Base-by-base conservation (phyloP, 1,140 invertebrate genomes). In the Zaprionus ornatus region DNA sequence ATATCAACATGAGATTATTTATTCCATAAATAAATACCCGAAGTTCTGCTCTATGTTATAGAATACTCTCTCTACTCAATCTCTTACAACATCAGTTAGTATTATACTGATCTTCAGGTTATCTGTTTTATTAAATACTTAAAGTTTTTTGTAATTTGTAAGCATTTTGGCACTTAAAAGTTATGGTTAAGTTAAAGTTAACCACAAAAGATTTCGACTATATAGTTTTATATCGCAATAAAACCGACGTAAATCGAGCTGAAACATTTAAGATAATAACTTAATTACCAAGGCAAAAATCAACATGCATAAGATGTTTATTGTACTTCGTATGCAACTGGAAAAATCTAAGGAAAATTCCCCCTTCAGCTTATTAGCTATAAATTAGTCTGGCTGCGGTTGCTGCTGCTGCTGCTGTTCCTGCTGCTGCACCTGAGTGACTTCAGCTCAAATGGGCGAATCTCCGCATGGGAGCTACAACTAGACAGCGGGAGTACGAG, bases 381-480 rank as follows among this genome's bases (percentile, higher is more conserved):
- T 29, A 29, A 23, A 60, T 27, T 45, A 32, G 60, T 52, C 57
- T 56, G 7, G 21, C 42, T 25, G 15, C 37, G 50, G 21, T 48
- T 64, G 21, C 65, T 63, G 76, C 83, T 32, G 76, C 83, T 32
- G 29, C 9, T 32, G 29, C 29, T 29, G 29, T 29, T 40, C 15
- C 37, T 40, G 15, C 37, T 40, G 37, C 37, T 45, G 75, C 83
- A 87, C 83, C 84, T 87, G 83, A 87, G 77, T 80, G 84, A 80
- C 70, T 77, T 82, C 59, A 37, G 67, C 52, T 77, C 74, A 88
- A 88, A 87, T 87, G 78, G 80, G 80, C 83, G 83, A 82, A 87
- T 87, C 80, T 87, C 73, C 83, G 63, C 27, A 61, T 27, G 59
- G n/a, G 7, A 19, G 17, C 42, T 2, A 40, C 37, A n/a, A 40